Conservation (phyloP, 2,113 vertebrate genomes). For the Tragelaphus strepsiceros region DNA sequence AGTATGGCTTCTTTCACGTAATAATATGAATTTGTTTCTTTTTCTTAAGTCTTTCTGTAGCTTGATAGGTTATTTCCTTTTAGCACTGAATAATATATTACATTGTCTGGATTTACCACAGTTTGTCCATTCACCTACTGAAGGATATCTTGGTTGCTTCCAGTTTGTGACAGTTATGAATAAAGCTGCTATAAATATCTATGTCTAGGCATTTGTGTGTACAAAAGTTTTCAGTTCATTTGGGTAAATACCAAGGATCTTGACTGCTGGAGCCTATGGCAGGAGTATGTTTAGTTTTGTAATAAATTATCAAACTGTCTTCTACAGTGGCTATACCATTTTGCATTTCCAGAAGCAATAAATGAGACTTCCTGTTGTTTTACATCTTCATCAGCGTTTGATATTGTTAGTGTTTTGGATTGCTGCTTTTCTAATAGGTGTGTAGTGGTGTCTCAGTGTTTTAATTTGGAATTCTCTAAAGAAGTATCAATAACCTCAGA, state of each 20-base stretch:
- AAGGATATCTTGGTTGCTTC: not conserved
- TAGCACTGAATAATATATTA: not conserved
- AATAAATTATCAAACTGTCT: not conserved
- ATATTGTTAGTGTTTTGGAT: not conserved
- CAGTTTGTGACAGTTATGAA: not conserved
- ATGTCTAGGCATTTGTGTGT: not conserved
- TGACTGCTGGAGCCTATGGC: not conserved
- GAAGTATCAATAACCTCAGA: too few species aligned
- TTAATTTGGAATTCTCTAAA: not conserved
- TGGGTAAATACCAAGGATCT: not conserved
- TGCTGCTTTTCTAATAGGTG: not conserved
- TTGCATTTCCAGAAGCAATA: not conserved
- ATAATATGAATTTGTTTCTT: not conserved
- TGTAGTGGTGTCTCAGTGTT: not conserved
- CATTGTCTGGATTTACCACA: not conserved
- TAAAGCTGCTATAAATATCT: constrained; percentile 5
- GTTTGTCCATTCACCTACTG: not conserved
- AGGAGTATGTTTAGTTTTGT: not conserved
- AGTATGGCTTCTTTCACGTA: not conserved
- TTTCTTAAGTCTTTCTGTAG: not conserved
- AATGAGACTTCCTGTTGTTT: not conserved
- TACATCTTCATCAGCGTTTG: not conserved
- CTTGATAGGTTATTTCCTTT: not conserved
- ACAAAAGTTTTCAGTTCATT: not conserved
- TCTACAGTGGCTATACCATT: not conserved